Evolutionary conservation across 2,888 invertebrate species (phyloP).

Genomic region (Catocala fraxini): DNA sequence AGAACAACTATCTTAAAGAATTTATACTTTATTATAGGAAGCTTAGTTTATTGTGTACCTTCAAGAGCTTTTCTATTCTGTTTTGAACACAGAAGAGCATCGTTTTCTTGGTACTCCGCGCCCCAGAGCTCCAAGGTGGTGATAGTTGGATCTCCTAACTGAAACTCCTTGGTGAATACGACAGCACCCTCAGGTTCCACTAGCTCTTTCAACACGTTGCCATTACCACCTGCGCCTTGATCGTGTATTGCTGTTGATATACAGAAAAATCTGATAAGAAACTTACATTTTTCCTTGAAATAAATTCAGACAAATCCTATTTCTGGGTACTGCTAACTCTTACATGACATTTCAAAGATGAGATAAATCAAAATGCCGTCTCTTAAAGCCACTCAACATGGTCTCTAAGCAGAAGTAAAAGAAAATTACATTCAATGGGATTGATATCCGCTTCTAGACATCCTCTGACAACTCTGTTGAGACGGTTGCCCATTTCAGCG

Average conservation of each 20-base stretch:
- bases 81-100: conserved; percentile 94
- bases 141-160: conserved; percentile 97
- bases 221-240: conserved; percentile 99
- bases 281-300: no score
- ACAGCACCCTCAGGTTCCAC: conserved; percentile 98
- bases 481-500: conserved; percentile 99
- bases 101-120: conserved; percentile 98
- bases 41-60: conserved; percentile 56
- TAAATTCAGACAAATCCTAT: no score
- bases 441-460: conserved; percentile 95
- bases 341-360: no score
- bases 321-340: no score
- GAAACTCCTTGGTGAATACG: conserved; percentile 94
- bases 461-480: conserved; percentile 97
- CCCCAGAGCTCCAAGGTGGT: conserved; percentile 98
- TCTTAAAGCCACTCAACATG: no score
- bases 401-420: no score
- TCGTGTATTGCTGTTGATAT: conserved; percentile 95
- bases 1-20: no score
- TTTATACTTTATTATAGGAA: no score
- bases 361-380: no score
- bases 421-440: conserved; percentile 91
- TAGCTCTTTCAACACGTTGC: conserved; percentile 98
- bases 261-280: neutral
- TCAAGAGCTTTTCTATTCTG: conserved; percentile 89